Evolutionary conservation across 2,888 invertebrate species (phyloP).

Genomic region (Eupithecia pulchellata): DNA sequence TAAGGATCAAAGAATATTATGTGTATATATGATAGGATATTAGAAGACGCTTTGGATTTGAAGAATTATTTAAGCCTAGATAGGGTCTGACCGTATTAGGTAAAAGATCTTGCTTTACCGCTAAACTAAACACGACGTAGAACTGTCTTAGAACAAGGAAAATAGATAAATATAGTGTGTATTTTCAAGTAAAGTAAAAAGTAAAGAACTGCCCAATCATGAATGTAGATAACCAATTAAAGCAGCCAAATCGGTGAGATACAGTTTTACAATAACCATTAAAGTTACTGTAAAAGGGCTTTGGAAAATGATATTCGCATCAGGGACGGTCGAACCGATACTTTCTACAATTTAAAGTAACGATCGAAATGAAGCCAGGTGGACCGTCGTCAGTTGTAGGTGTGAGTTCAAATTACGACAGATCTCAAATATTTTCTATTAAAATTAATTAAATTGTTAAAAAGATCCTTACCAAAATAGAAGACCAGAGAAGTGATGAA

Average conservation of each 20-base stretch:
- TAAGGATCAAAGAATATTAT: too few relatives aligned
- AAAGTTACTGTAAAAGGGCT: conserved; percentile 32
- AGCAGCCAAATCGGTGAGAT: conserved; percentile 21
- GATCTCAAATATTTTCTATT: background rate
- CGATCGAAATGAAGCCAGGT: background rate
- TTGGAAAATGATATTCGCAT: conserved; percentile 36
- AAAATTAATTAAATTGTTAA: background rate
- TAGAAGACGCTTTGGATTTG: background rate
- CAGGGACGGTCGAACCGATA: conserved; percentile 21
- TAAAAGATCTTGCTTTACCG: background rate
- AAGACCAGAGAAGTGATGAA: background rate
- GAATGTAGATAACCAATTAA: conserved; percentile 18
- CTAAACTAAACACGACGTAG: background rate
- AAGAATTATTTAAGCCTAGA: background rate
- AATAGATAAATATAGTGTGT: background rate
- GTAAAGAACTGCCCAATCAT: conserved; percentile 5
- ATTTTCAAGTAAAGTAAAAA: conserved; percentile 8
- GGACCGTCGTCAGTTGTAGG: background rate
- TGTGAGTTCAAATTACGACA: background rate
- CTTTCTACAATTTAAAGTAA: conserved; percentile 31
- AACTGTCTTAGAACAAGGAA: background rate
- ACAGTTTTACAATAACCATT: conserved; percentile 29
- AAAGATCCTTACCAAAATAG: background rate
- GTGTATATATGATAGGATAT: too few relatives aligned
- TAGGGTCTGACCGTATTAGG: background rate